Base-by-base conservation (phyloP, 2,113 vertebrate genomes). In the Alces alces region DNA sequence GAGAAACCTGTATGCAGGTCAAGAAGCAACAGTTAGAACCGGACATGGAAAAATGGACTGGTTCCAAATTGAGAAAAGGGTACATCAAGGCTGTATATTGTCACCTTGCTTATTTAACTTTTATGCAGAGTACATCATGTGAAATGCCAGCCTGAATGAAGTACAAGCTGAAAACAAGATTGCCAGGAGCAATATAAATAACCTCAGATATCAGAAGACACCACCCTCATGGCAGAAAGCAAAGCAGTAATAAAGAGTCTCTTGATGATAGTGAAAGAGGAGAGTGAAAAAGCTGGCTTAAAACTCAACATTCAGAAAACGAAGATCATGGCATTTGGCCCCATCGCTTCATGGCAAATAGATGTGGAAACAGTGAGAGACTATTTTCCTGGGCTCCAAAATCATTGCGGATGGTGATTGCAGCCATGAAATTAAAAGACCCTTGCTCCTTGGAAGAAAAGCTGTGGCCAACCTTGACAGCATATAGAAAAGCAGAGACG, bases 21-120 rank as follows among this genome's bases (percentile, higher is more conserved):
- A 70, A 23, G n/a, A 70, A 70, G n/a, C 66, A 70, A 39, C 2
- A 0, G 19, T 70, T 39, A 70, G 66, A 39, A 70, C n/a, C 10
- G 6, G n/a, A 39, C n/a, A 39, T 36, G n/a, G n/a, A 39, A 23
- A 19, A 70, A 39, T 0, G 0, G 21, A 70, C n/a, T 39, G 19
- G 19, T 39, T 70, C 66, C 66, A 70, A 70, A 39, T 36, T 70
- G 66, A 2, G 66, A 39, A 39, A 70, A 70, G n/a, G n/a, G 66
- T 36, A 39, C 66, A 70, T 39, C 66, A 23, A 36, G n/a, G n/a
- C 66, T 70, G 19, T 70, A 9, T 70, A 70, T 70, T 70, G n/a
- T 39, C 66, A 70, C 66, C 66, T 39, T 70, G 19, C 19, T 70
- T 70, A 70, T 70, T 70, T 70, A 70, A 70, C 66, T 70, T 39